Base-by-base conservation (phyloP, 2,113 vertebrate genomes). In the Trematomus loennbergii region DNA sequence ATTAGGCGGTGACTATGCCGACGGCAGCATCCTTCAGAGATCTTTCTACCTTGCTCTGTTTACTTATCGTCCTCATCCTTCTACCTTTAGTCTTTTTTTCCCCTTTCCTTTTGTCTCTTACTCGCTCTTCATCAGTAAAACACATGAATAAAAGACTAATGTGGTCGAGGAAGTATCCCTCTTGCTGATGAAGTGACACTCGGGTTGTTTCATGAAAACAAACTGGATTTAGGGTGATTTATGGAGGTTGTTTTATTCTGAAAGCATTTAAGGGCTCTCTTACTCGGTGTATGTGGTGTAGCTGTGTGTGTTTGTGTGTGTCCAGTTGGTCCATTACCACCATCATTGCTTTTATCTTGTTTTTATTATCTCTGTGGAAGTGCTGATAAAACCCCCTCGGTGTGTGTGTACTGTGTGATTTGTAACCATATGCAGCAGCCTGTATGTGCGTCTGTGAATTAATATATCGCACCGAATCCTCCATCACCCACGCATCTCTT, bases 141-240 rank as follows among this genome's bases (percentile, higher is more conserved):
- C 77, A 49, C 55, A 85, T 83, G 84, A 79, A 87, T 84, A 88
- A 89, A 84, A 62, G 72, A 91, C 49, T 54, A 53, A 77, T 78
- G 33, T 62, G 48, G 57, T 65, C 40, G 48, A 71, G 72, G 61
- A 77, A 72, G 11, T 71, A 66, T 74, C 75, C 58, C 48, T 78
- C 58, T 69, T 29, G 22, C 61, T 78, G 83, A 87, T 84, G 59
- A 85, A 85, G 59, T 82, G 71, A 74, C 80, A 72, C 63, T 83
- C 9, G 12, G 75, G 59, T 72, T 67, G 67, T 72, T 87, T 63
- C 72, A 71, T 79, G 60, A 81, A 86, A 91, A 82, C 83, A 84
- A 87, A 78, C 72, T 61, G 75, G 74, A 84, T 80, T 78, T 74
- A 85, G 80, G 58, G 64, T 82, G 57, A 87, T 84, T 81, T 73